Base-by-base conservation (phyloP, 1,140 invertebrate species). In the Hylaeus anthracinus region DNA sequence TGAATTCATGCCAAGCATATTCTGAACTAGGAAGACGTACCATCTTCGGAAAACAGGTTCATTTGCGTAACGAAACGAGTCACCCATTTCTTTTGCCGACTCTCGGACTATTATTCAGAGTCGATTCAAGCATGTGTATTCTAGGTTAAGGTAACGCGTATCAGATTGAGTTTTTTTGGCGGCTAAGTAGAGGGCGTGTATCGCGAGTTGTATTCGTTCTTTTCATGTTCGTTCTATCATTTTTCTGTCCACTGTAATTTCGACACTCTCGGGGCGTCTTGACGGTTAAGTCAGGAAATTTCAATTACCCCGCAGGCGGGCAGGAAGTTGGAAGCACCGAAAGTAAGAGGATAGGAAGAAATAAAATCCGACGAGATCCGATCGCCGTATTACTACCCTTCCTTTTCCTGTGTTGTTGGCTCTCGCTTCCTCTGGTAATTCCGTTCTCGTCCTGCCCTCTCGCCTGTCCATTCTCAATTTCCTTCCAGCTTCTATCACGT, bases 311-410 rank as follows among this genome's bases (percentile, higher is more conserved):
- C 12, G 64, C 26, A 15, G 76, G 5, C 70, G n/a, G 37, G 48
- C 77, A 65, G 77, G 77, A 79, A 79, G 77, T 39, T 3, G 4
- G 51, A 55, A 72, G 26, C 70, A 56, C 37, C 60, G 12, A 61
- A 64, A 26, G 77, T 73, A 72, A 72, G 51, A 72, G 77, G 70
- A 64, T 72, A 79, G 70, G 61, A 79, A 72, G 70, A 65, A 72
- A 79, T 79, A 79, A 79, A 72, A 79, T 79, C 61, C 70, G 39
- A 56, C 60, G 9, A 56, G 77, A 79, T 79, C 77, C 77, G 69
- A 43, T 72, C 55, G 51, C 41, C 45, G 15, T 71, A 48, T 70
- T 70, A 61, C 58, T 61, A 55, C 14, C 39, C 56, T 69, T 43
- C n/a, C 65, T 2, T 70, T 77, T 71, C 73, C 74, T 58, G 72